phyloP scores from a whole-genome alignment of 2,888 invertebrate species.

The Geophilus truncorum region DNA sequence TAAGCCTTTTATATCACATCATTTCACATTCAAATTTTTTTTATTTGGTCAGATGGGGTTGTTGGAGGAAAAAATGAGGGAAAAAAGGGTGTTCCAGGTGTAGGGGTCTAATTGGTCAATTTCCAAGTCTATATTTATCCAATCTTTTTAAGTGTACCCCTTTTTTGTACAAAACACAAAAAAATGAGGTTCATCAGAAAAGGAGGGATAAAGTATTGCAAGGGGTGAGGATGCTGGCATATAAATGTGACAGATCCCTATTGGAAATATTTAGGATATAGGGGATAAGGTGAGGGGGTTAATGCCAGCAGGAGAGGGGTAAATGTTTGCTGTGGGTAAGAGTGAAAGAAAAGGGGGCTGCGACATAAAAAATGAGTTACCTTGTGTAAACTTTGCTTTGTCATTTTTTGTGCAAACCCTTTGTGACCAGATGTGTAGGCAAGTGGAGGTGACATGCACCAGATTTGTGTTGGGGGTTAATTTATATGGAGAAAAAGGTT shows the following conservation, averaged over 20 bases:
- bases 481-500: not conserved
- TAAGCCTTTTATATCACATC: not conserved
- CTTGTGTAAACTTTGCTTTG: constrained; percentile 21
- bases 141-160: not conserved
- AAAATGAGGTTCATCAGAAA: not conserved
- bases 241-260: constrained; percentile 8
- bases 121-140: constrained; percentile 23
- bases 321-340: not conserved
- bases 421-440: constrained; percentile 7
- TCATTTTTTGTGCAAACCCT: not conserved
- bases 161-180: not conserved
- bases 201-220: not conserved
- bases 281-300: not conserved
- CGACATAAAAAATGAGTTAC: constrained; percentile 7
- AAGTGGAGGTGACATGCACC: not conserved
- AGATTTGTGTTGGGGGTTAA: not conserved
- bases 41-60: constrained; percentile 22
- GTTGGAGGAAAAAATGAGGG: not conserved
- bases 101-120: not conserved
- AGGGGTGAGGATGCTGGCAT: not conserved
- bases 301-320: constrained; percentile 27
- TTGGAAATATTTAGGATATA: not conserved
- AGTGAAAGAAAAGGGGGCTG: not conserved
- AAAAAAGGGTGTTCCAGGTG: constrained; percentile 3
- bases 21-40: not conserved